Evolutionary conservation across 2,888 invertebrate genomes (phyloP).

Genomic region (Pyrrhosoma nymphula): DNA sequence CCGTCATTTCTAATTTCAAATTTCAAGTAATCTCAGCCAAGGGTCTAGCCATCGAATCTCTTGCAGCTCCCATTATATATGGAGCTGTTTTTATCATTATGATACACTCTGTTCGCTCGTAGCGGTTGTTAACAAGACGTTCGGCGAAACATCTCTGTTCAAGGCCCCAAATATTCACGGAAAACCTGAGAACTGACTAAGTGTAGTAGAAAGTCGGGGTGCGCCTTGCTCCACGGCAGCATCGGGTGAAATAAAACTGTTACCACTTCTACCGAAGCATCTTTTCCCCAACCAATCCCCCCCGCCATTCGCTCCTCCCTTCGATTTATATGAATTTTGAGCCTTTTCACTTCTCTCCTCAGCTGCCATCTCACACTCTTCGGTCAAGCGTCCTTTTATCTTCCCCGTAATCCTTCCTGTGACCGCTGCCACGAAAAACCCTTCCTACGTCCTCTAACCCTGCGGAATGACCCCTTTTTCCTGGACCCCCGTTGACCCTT

Average conservation of each 20-base stretch:
- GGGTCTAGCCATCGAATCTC: no score
- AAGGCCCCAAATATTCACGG: no score
- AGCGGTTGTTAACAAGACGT: no score
- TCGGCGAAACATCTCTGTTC: no score
- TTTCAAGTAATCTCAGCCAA: no score
- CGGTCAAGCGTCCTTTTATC: not conserved
- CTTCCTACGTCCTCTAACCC: not conserved
- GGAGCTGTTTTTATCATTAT: no score
- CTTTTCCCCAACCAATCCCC: not conserved
- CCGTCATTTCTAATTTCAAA: no score
- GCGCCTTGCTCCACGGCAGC: no score
- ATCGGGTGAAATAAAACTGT: not conserved
- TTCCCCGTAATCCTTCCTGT: conserved; percentile 25
- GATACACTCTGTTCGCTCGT: no score
- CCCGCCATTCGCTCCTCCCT: not conserved
- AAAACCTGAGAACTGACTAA: no score
- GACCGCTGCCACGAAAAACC: conserved; percentile 44
- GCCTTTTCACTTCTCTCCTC: not conserved
- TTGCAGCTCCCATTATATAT: no score
- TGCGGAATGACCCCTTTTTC: not conserved
- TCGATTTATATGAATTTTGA: not conserved
- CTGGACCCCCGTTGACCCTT: conserved; percentile 62
- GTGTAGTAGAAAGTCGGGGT: no score
- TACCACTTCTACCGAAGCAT: not conserved
- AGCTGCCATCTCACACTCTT: not conserved